Evolutionary conservation across 2,888 invertebrate genomes (phyloP).

Genomic region (Machimus atricapillus): DNA sequence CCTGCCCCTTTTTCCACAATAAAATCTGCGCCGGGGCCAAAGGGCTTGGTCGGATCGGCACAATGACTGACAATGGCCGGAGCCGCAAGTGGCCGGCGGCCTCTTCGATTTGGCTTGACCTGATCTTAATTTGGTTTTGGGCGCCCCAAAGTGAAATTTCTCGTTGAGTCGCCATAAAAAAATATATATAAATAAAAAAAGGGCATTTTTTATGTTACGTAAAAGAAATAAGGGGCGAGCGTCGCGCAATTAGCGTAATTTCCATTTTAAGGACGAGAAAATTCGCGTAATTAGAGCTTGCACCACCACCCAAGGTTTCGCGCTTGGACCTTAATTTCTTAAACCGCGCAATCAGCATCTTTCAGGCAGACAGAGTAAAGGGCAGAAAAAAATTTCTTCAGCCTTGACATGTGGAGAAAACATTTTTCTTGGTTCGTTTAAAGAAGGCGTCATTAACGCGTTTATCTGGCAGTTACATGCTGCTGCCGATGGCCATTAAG

Average conservation of each 20-base stretch:
- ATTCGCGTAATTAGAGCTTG: slow-evolving; percentile 30
- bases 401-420: slow-evolving; percentile 19
- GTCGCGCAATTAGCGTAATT: slow-evolving; percentile 18
- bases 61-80: not conserved
- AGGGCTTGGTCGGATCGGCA: not conserved
- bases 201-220: not conserved
- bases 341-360: not conserved
- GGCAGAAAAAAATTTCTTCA: not conserved
- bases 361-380: not conserved
- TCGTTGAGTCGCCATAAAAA: not conserved
- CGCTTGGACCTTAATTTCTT: slow-evolving; percentile 24
- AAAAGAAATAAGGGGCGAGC: slow-evolving; percentile 30
- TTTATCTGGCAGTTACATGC: slow-evolving; percentile 21
- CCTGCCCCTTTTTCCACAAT: not conserved
- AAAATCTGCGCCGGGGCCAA: not conserved
- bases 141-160: not conserved
- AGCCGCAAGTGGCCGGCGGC: not conserved
- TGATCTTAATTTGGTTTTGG: slow-evolving; percentile 30
- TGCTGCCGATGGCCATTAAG: slow-evolving; percentile 12
- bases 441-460: slow-evolving; percentile 33
- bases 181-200: not conserved
- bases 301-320: slow-evolving; percentile 4
- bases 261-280: slow-evolving; percentile 11
- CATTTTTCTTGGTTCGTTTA: slow-evolving; percentile 10
- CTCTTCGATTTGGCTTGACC: not conserved